phyloP scores from a whole-genome alignment of 1,140 invertebrate species.

The Bicyclus anynana region DNA sequence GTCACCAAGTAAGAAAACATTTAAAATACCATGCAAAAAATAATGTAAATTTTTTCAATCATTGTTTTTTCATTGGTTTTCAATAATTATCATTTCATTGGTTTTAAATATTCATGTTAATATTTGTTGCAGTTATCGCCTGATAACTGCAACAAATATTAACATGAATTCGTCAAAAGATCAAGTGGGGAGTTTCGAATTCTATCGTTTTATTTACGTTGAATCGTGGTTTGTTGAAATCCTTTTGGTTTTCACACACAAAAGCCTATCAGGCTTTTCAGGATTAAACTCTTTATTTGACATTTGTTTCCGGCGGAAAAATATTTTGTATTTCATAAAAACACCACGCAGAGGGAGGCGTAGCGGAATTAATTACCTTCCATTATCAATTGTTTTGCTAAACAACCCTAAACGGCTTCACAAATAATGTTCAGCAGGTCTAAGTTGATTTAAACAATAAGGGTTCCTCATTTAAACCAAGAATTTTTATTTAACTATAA shows the following conservation, averaged over 20 bases:
- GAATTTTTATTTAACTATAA: too few species aligned
- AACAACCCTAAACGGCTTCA: not conserved
- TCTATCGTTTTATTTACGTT: not conserved
- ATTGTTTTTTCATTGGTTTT: too few species aligned
- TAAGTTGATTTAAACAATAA: not conserved
- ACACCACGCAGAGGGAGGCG: not conserved
- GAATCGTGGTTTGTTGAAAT: not conserved
- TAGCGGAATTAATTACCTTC: not conserved
- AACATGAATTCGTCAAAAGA: too few species aligned
- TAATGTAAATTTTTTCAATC: too few species aligned
- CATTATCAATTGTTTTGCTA: not conserved
- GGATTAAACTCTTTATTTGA: conserved; percentile 4
- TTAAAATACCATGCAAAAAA: too few species aligned
- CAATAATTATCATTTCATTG: too few species aligned
- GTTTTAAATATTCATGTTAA: too few species aligned
- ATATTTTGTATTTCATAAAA: not conserved
- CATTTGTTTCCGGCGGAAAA: not conserved
- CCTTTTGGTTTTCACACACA: not conserved
- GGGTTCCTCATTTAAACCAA: too few species aligned
- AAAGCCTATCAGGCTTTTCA: not conserved
- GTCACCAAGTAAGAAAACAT: too few species aligned
- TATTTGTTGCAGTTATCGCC: too few species aligned
- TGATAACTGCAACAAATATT: too few species aligned
- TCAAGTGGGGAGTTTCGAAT: too few species aligned
- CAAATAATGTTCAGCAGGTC: not conserved